A percentile compares a stretch with the other conserved stretches of the same genome.
Conservation (phyloP, 2,797 vertebrate species). For the Xenops minutus region DNA sequence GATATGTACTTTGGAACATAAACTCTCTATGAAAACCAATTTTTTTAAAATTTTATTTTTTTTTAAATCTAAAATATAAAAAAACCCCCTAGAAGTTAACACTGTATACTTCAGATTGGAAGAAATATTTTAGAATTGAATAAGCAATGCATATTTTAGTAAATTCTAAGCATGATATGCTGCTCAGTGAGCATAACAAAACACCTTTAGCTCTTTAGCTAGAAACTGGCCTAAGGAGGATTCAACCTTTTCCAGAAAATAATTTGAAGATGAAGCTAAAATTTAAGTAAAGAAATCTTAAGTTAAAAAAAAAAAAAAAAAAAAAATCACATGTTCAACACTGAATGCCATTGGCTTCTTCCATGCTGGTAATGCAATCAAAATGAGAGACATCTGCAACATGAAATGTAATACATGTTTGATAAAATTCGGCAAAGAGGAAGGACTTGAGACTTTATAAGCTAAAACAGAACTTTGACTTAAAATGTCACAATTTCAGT, state of each 20-base stretch:
- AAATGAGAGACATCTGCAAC: neutral
- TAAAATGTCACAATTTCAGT: neutral
- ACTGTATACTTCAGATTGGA: neutral
- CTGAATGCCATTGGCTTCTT: neutral
- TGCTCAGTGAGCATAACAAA: neutral
- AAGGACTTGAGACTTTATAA: neutral
- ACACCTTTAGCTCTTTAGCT: neutral
- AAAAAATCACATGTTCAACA: neutral
- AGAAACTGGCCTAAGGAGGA: neutral
- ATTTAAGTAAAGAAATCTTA: neutral
- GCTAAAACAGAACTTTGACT: neutral
- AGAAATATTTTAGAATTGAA: neutral
- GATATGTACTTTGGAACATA: neutral
- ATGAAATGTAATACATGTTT: neutral
- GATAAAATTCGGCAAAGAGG: neutral
- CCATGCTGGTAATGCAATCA: neutral
- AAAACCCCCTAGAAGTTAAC: neutral
- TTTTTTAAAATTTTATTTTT: too few relatives aligned
- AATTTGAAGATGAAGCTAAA: neutral
- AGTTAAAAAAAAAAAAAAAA: neutral
- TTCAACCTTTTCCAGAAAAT: neutral
- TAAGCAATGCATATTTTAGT: neutral
- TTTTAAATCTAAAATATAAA: neutral
- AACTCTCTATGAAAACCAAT: neutral
- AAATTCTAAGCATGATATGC: neutral